Base-by-base conservation (phyloP, 2,797 vertebrate genomes). In the Serranus cabrilla region DNA sequence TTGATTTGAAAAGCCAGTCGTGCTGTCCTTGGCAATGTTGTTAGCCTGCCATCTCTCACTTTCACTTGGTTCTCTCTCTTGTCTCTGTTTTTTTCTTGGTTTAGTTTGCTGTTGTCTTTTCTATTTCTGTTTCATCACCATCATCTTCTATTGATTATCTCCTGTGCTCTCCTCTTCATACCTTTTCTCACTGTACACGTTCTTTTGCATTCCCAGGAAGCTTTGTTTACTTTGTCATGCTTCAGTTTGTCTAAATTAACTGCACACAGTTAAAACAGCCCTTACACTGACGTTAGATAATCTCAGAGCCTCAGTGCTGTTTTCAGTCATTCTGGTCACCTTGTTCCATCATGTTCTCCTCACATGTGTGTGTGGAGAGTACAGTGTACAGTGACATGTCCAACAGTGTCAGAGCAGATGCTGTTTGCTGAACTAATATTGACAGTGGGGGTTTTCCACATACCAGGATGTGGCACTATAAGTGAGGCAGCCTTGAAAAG, bases 361-460 rank as follows among this genome's bases (percentile, higher is more conserved):
- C 3, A 31, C 25, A 43, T 77, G 39, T 45, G 57, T 74, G 54
- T 75, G 72, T 67, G 47, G 34, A 46, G 68, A 60, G 45, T 13
- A 43, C 12, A 11, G 52, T 59, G 64, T 64, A 64, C 55, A 79
- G 74, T 79, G 76, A 72, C 49, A 31, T 56, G 71, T 82, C 57
- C 12, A 66, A 72, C 61, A 21, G 21, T 65, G 66, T 74, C 63
- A 56, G 47, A 63, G 49, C 68, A 83, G 42, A 80, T 80, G 65
- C 58, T 88, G 88, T 88, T 88, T 91, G 78, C 80, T 81, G 20
- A 77, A 46, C 76, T 86, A 91, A 91, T 90, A 91, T 90, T 90
- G 85, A 91, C 86, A 70, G 1, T 68, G 47, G 17, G 17, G 12
- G 49, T 62, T 82, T 79, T 82, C 64, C 63, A 76, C 74, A 81